These are phyloP conservation scores for Arctopsyche grandis DNA, from an alignment of 1,140 invertebrate species.

Conservation along the genomic window DNA sequence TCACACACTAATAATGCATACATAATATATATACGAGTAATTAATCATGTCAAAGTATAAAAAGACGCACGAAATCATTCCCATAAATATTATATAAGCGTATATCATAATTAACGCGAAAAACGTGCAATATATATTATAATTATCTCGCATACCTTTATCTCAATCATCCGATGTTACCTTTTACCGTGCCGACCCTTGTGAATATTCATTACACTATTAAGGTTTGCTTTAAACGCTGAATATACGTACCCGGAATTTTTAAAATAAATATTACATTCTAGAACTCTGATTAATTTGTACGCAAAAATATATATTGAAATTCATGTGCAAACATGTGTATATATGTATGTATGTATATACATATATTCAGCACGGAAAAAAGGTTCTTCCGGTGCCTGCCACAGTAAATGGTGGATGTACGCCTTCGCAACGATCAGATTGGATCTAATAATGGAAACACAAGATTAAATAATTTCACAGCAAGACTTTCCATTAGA, in stretches of 20 bases:
- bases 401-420: background rate
- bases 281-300: no score
- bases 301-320: no score
- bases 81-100: background rate
- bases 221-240: background rate
- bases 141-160: background rate
- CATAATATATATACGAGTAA: no score
- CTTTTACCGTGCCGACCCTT: background rate
- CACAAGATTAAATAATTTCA: constrained; percentile 15
- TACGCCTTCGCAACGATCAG: background rate
- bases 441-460: constrained; percentile 25
- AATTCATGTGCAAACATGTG: no score
- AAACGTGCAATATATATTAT: background rate
- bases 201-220: constrained; percentile 8
- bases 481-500: constrained; percentile 1
- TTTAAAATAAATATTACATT: no score
- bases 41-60: no score
- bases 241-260: background rate
- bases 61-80: no score
- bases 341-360: no score
- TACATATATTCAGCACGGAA: background rate
- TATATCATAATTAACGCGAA: background rate
- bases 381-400: background rate
- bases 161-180: background rate
- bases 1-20: no score